These are phyloP conservation scores for Steinernema feltiae DNA, from an alignment of 1,140 invertebrate genomes.

Conservation along the genomic window DNA sequence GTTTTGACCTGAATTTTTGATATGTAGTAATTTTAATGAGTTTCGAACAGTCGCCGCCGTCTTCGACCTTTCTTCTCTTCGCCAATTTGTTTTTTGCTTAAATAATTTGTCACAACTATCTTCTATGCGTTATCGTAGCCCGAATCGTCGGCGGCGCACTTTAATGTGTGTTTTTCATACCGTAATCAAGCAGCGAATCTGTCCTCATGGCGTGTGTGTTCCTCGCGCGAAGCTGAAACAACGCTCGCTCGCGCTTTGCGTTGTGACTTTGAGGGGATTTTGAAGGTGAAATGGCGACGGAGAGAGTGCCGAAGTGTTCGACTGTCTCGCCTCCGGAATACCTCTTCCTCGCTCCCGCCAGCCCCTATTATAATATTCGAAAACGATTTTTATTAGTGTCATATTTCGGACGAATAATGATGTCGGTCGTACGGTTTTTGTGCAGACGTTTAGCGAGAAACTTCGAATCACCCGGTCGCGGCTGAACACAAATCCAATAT, in stretches of 20 bases:
- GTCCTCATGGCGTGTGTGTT: conserved; percentile 9
- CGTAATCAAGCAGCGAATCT: conserved; percentile 13
- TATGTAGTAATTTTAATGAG: conserved; percentile 7
- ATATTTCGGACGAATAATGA: conserved; percentile 3
- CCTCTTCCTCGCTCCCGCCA: background rate
- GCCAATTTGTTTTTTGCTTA: background rate
- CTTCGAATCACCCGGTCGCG: background rate
- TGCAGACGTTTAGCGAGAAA: conserved; percentile 11
- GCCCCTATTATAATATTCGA: conserved; percentile 9
- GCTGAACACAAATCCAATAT: conserved; percentile 4
- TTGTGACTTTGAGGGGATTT: too few species aligned
- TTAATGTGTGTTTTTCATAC: conserved; percentile 9
- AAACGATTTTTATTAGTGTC: conserved; percentile 13
- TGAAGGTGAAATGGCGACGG: background rate
- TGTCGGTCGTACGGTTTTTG: conserved; percentile 13
- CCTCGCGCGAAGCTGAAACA: background rate
- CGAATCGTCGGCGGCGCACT: conserved; percentile 7
- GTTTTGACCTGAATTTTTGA: conserved; percentile 5
- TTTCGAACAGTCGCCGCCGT: background rate
- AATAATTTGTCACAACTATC: conserved; percentile 15
- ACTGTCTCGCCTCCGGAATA: too few species aligned
- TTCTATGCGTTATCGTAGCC: conserved; percentile 1
- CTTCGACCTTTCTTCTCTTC: conserved; percentile 1
- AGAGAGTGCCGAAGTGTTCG: too few species aligned
- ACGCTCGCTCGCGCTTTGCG: background rate